A percentile compares a stretch with the other conserved stretches of the same genome.
phyloP scores from a whole-genome alignment of 2,888 invertebrate species.

The Papilio gigon region DNA sequence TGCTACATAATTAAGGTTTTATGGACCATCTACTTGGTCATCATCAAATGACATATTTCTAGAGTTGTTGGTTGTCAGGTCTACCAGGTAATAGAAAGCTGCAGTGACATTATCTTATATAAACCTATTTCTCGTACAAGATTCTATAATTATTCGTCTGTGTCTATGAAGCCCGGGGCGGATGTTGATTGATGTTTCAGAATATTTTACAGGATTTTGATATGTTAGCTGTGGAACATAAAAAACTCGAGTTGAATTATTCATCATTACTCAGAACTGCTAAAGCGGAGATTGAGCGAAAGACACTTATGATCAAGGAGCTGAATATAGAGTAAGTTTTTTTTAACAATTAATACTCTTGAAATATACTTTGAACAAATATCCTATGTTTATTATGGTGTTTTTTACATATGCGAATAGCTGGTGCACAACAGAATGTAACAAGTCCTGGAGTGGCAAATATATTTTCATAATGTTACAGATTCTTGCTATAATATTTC shows the following conservation, averaged over 20 bases:
- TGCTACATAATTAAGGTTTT: background rate
- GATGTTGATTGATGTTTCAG: conserved; percentile 76
- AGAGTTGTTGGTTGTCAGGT: no score
- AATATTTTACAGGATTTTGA: conserved; percentile 78
- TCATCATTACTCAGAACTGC: conserved; percentile 74
- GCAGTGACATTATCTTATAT: no score
- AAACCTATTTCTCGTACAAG: no score
- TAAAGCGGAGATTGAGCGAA: conserved; percentile 70
- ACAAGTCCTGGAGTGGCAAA: no score
- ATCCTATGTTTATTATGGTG: background rate
- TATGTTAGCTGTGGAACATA: conserved; percentile 61
- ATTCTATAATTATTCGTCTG: conserved; percentile 19
- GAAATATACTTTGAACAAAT: background rate
- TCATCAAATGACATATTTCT: no score
- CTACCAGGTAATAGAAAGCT: no score
- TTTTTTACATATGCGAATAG: no score
- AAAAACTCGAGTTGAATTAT: conserved; percentile 66
- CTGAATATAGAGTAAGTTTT: conserved; percentile 71
- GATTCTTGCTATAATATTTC: no score
- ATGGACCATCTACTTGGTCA: background rate
- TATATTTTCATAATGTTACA: no score
- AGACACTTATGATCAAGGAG: conserved; percentile 65
- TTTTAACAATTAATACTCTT: background rate
- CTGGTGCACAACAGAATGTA: no score
- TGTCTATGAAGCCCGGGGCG: conserved; percentile 50